phyloP scores from a whole-genome alignment of 1,140 invertebrate species.

The Acromyrmex charruanus region DNA sequence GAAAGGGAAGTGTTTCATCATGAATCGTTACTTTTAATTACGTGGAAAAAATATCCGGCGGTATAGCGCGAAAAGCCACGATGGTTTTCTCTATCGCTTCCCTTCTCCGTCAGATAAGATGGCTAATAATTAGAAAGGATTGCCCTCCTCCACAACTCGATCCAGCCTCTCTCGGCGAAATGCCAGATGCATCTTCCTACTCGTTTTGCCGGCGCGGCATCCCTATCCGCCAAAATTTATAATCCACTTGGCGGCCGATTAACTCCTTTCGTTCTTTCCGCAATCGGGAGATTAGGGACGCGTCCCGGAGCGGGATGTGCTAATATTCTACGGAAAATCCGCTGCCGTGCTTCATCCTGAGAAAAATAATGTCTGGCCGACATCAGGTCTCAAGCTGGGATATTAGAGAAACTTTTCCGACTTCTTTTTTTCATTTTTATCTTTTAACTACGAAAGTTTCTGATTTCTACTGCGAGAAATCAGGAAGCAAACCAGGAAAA shows the following conservation, averaged over 20 bases:
- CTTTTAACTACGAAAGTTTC: slow-evolving; percentile 16
- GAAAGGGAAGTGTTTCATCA: not conserved
- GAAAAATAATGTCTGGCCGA: slow-evolving; percentile 3
- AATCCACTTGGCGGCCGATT: slow-evolving; percentile 74
- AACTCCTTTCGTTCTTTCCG: slow-evolving; percentile 65
- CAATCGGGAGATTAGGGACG: slow-evolving; percentile 35
- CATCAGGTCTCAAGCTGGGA: not conserved
- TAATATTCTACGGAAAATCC: slow-evolving; percentile 31
- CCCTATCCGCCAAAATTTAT: slow-evolving; percentile 65
- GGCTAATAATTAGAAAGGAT: slow-evolving; percentile 74
- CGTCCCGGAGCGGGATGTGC: not conserved
- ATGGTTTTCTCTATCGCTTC: slow-evolving; percentile 19
- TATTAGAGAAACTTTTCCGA: not conserved
- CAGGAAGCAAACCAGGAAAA: slow-evolving; percentile 6
- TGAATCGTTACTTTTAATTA: slow-evolving; percentile 68
- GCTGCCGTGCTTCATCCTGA: not conserved
- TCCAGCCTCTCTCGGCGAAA: slow-evolving; percentile 45
- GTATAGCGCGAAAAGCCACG: slow-evolving; percentile 1
- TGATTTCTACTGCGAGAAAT: slow-evolving; percentile 4
- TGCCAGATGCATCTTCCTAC: slow-evolving; percentile 61
- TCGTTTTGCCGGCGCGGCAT: slow-evolving; percentile 17
- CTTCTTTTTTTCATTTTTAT: slow-evolving; percentile 4
- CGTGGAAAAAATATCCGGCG: slow-evolving; percentile 16
- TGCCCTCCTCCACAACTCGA: not conserved
- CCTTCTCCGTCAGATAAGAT: slow-evolving; percentile 65